Evolutionary conservation across 2,888 invertebrate species (phyloP).

Genomic region (Morpho helenor): DNA sequence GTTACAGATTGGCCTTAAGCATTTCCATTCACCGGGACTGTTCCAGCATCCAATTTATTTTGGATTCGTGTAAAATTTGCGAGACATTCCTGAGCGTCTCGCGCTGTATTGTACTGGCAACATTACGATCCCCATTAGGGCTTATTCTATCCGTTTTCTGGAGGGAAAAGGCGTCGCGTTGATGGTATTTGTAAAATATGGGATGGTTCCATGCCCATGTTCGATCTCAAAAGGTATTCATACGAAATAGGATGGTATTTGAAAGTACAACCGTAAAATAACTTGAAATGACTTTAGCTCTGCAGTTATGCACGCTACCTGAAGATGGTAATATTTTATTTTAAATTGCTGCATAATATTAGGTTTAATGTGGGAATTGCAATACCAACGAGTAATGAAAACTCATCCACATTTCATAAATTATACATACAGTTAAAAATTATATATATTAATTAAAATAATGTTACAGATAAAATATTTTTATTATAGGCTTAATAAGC

Average conservation of each 20-base stretch:
- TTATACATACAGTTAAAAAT: too few species aligned
- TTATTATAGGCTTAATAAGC: too few species aligned
- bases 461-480: too few species aligned
- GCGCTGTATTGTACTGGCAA: conserved; percentile 18
- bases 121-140: conserved; percentile 17
- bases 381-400: too few species aligned
- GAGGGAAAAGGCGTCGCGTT: conserved; percentile 13
- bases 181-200: conserved; percentile 10
- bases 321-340: too few species aligned
- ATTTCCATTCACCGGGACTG: not conserved
- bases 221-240: conserved; percentile 6
- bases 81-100: conserved; percentile 12
- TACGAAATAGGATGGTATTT: conserved; percentile 1
- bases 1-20: conserved; percentile 2
- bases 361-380: too few species aligned
- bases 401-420: too few species aligned
- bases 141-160: conserved; percentile 10
- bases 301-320: too few species aligned
- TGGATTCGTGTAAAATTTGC: conserved; percentile 13
- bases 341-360: too few species aligned
- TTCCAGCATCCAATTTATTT: conserved; percentile 11
- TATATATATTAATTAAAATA: too few species aligned
- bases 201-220: conserved; percentile 2
- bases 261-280: conserved; percentile 2
- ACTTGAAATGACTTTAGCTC: not conserved